Conservation (phyloP, 2,888 invertebrate genomes). For the Xanthorhoe designata region DNA sequence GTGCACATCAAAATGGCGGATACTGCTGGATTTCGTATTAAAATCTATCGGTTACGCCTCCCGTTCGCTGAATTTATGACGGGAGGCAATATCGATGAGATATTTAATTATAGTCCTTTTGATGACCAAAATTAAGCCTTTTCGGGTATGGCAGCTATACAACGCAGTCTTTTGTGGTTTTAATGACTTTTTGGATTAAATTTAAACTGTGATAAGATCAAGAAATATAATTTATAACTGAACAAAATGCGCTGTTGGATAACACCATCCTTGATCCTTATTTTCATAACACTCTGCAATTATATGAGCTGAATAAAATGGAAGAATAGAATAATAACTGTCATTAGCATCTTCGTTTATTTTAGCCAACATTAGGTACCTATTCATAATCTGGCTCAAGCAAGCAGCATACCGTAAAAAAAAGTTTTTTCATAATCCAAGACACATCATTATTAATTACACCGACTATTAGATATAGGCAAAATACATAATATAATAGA, state of each 20-base stretch:
- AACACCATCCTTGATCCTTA: conserved; percentile 23
- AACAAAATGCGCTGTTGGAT: conserved; percentile 28
- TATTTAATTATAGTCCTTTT: conserved; percentile 57
- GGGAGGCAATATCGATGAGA: conserved; percentile 62
- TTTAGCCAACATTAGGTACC: no score
- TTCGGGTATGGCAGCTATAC: conserved; percentile 20
- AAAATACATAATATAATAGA: no score
- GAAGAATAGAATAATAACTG: no score
- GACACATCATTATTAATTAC: no score
- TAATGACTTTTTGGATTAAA: conserved; percentile 20
- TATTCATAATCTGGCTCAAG: no score
- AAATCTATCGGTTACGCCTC: conserved; percentile 77
- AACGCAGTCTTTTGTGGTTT: conserved; percentile 4
- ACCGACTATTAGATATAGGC: no score
- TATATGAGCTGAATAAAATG: neutral
- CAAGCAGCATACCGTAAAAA: no score
- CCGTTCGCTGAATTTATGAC: conserved; percentile 65
- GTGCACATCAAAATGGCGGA: conserved; percentile 78
- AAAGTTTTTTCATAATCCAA: no score
- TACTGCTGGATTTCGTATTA: conserved; percentile 77
- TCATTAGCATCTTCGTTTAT: no score
- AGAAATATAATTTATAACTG: neutral
- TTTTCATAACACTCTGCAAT: neutral
- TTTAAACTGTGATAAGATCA: neutral
- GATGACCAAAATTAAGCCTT: conserved; percentile 35